Percentiles rank a stretch among this genome's conserved stretches.
Conservation (phyloP, 35 echinoderm and acorn worm genomes). For the Heliocidaris erythrogramma region DNA sequence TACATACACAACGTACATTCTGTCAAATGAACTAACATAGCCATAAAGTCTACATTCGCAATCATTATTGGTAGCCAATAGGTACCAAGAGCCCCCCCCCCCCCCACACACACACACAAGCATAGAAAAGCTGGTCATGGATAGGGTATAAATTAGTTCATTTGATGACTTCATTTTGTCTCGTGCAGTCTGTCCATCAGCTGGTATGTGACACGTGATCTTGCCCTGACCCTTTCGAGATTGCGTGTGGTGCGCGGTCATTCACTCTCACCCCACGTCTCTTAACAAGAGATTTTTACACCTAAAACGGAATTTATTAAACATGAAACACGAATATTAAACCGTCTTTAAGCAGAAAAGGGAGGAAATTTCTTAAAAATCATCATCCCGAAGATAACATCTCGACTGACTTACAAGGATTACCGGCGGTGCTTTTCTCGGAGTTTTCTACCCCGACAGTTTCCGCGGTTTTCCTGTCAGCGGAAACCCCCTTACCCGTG, state of each 20-base stretch:
- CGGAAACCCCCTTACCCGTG: slow-evolving; percentile 5
- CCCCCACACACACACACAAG: not conserved
- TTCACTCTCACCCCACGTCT: not conserved
- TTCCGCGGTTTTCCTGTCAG: not conserved
- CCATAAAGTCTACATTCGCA: no score
- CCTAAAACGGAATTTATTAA: not conserved
- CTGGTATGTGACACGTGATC: not conserved
- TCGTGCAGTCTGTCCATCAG: not conserved
- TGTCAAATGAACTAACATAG: not conserved
- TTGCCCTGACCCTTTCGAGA: not conserved
- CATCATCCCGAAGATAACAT: slow-evolving; percentile 1
- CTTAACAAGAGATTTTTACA: not conserved
- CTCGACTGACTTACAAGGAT: slow-evolving; percentile 8
- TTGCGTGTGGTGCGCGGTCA: not conserved
- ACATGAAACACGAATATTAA: not conserved
- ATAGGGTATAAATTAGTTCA: not conserved
- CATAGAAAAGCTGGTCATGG: not conserved
- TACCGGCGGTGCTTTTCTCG: not conserved
- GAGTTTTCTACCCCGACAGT: slow-evolving; percentile 6
- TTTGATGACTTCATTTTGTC: not conserved
- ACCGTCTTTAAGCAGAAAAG: not conserved
- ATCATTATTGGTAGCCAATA: not conserved
- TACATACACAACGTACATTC: not conserved
- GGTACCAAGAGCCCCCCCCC: not conserved
- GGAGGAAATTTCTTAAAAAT: not conserved